phyloP scores from a whole-genome alignment of 1,140 invertebrate species.

The Papilio xuthus region DNA sequence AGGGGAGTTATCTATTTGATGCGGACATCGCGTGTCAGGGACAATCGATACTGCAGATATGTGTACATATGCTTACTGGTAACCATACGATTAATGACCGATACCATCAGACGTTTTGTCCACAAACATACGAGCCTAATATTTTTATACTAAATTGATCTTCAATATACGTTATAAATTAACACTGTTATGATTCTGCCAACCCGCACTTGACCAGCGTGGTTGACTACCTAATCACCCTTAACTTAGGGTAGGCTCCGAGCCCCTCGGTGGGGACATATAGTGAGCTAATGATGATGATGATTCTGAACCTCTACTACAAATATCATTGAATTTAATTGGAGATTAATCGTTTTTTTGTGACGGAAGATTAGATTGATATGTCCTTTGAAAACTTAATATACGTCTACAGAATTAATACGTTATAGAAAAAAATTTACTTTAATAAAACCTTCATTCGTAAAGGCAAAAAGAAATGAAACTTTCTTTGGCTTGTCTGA shows the following conservation, averaged over 20 bases:
- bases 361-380: no score
- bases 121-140: neutral
- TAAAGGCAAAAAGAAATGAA: neutral
- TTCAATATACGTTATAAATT: no score
- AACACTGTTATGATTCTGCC: no score
- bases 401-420: neutral
- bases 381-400: no score
- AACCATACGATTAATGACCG: neutral
- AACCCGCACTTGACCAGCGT: no score
- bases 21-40: conserved; percentile 4
- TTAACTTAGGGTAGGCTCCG: no score
- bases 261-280: no score
- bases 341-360: no score
- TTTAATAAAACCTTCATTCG: neutral
- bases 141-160: neutral
- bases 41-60: conserved; percentile 14
- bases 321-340: neutral
- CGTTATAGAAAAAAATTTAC: neutral
- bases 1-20: conserved; percentile 12
- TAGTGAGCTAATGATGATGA: no score
- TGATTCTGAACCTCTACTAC: neutral
- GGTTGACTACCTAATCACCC: no score
- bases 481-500: neutral
- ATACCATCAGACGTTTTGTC: neutral
- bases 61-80: neutral